A percentile compares a stretch with the other conserved stretches of the same genome.
phyloP scores from a whole-genome alignment of 1,140 invertebrate species.

The Diorhabda elongata region DNA sequence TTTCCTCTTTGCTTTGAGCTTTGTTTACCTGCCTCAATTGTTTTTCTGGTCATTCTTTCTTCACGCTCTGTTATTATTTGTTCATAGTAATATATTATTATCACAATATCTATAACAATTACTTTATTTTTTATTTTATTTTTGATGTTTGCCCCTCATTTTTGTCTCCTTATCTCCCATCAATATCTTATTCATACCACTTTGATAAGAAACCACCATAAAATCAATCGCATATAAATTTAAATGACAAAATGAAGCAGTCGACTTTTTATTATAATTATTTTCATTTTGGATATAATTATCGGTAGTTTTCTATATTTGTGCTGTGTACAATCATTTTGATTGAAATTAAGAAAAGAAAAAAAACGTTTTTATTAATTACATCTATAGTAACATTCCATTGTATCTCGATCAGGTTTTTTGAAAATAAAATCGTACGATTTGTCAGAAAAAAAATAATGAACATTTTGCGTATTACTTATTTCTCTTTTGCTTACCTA shows the following conservation, averaged over 20 bases:
- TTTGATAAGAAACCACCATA: not conserved
- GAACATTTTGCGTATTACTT: slow-evolving; percentile 13
- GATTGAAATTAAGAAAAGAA: not conserved
- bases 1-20: no score
- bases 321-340: slow-evolving; percentile 38
- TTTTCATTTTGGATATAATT: slow-evolving; percentile 4
- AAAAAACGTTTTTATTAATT: slow-evolving; percentile 13
- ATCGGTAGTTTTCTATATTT: slow-evolving; percentile 23
- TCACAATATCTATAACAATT: no score
- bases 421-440: slow-evolving; percentile 31
- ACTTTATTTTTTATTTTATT: no score
- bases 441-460: slow-evolving; percentile 24
- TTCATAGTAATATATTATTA: no score
- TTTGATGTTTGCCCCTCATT: no score
- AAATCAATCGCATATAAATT: slow-evolving; percentile 25
- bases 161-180: no score
- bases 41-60: no score
- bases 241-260: not conserved
- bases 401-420: slow-evolving; percentile 28
- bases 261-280: not conserved
- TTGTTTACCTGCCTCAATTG: no score
- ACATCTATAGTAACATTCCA: slow-evolving; percentile 26
- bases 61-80: no score
- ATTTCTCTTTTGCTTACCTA: slow-evolving; percentile 5
- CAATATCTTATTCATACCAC: no score